Evolutionary conservation across 2,797 vertebrate species (phyloP).

Genomic region (Petrocephalus schoutedeni): DNA sequence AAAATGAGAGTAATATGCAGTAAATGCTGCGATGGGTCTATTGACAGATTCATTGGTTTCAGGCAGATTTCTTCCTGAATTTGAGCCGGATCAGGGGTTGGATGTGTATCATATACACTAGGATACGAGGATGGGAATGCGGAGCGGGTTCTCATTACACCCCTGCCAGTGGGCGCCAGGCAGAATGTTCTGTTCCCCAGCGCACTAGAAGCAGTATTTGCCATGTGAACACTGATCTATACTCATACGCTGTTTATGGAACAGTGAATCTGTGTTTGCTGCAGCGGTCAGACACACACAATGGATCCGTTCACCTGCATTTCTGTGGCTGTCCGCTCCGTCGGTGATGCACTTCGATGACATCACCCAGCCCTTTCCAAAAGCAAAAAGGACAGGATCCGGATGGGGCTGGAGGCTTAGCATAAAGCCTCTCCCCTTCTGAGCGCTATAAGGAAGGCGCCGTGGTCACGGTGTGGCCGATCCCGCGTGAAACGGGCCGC

Average conservation of each 20-base stretch:
- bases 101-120: not conserved
- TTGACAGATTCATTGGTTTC: not conserved
- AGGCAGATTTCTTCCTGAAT: not conserved
- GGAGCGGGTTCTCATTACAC: not conserved
- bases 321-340: not conserved
- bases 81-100: not conserved
- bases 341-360: not conserved
- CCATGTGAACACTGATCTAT: not conserved
- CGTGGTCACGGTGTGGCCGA: not conserved
- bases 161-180: not conserved
- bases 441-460: not conserved
- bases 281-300: not conserved
- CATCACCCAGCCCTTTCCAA: not conserved
- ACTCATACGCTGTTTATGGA: not conserved
- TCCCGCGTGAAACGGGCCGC: not conserved
- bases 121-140: not conserved
- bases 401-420: not conserved
- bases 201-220: not conserved
- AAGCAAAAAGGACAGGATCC: not conserved
- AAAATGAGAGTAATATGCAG: not conserved
- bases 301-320: not conserved
- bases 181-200: not conserved
- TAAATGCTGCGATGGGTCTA: not conserved
- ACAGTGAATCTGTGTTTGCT: not conserved
- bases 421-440: not conserved